Evolutionary conservation across 1,140 invertebrate species (phyloP).

Genomic region (Brachionus rubens): DNA sequence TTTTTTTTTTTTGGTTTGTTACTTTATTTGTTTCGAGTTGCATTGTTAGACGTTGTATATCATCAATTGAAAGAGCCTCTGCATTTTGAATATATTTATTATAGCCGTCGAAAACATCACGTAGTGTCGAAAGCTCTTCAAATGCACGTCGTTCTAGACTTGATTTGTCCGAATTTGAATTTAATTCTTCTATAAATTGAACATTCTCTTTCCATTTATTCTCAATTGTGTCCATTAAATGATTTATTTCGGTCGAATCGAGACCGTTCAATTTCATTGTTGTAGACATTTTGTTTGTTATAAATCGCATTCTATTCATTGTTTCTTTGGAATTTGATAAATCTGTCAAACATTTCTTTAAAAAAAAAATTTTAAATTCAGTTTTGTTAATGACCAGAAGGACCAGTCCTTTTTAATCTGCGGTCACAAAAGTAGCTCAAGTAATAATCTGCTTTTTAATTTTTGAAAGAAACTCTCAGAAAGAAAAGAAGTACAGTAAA

Average conservation of each 20-base stretch:
- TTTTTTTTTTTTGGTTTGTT: neutral
- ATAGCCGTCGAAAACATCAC: slow-evolving; percentile 32
- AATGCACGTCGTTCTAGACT: neutral
- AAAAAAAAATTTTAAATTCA: too few species aligned
- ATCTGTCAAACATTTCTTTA: neutral
- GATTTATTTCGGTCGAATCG: neutral
- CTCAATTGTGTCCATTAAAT: neutral
- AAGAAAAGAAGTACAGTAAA: too few species aligned
- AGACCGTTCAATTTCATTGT: neutral
- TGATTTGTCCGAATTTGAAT: neutral
- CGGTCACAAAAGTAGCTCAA: too few species aligned
- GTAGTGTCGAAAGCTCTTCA: slow-evolving; percentile 32
- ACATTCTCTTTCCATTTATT: neutral
- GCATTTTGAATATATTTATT: slow-evolving; percentile 19
- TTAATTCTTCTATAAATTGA: neutral
- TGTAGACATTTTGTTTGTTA: neutral
- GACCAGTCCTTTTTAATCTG: too few species aligned
- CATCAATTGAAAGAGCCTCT: neutral
- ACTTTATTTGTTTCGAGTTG: slow-evolving; percentile 41
- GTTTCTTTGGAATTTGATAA: neutral
- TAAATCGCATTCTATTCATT: neutral
- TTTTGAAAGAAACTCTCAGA: too few species aligned
- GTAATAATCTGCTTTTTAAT: too few species aligned
- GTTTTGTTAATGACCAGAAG: too few species aligned
- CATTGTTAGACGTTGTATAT: neutral